Evolutionary conservation across 2,113 vertebrate species (phyloP).

Genomic region (Circaetus cinerascens): DNA sequence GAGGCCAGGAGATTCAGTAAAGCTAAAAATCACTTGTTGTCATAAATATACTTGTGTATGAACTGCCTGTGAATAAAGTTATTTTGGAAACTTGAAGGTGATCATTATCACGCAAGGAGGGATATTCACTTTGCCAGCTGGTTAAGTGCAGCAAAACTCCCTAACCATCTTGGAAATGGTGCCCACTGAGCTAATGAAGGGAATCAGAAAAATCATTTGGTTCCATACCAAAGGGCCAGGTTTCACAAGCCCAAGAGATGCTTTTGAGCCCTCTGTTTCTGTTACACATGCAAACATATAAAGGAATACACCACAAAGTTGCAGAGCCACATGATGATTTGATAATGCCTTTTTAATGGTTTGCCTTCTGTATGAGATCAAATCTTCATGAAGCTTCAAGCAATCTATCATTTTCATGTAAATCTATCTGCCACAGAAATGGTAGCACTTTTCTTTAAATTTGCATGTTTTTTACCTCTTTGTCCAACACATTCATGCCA

Average conservation of each 20-base stretch:
- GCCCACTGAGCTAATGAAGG: neutral
- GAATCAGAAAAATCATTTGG: neutral
- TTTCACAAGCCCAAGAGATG: neutral
- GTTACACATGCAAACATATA: neutral
- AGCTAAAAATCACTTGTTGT: neutral
- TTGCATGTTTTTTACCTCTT: neutral
- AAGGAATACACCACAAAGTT: neutral
- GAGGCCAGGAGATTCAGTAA: neutral
- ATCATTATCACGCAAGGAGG: neutral
- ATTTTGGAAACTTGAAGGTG: neutral
- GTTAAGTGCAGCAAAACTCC: neutral
- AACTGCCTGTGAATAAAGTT: neutral
- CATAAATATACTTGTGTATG: neutral
- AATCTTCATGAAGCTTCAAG: neutral
- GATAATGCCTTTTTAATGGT: slow-evolving; percentile 1
- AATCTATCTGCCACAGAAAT: neutral
- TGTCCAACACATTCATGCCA: neutral
- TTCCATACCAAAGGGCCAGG: neutral
- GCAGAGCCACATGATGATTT: neutral
- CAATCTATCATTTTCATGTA: neutral
- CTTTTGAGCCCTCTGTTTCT: neutral
- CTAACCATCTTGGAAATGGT: neutral
- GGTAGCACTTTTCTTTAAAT: neutral
- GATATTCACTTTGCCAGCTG: neutral
- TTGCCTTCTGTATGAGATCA: neutral